Percentiles rank a stretch among this genome's conserved stretches.
Evolutionary conservation across 1,140 invertebrate genomes (phyloP).

Genomic region (Nephotettix cincticeps): DNA sequence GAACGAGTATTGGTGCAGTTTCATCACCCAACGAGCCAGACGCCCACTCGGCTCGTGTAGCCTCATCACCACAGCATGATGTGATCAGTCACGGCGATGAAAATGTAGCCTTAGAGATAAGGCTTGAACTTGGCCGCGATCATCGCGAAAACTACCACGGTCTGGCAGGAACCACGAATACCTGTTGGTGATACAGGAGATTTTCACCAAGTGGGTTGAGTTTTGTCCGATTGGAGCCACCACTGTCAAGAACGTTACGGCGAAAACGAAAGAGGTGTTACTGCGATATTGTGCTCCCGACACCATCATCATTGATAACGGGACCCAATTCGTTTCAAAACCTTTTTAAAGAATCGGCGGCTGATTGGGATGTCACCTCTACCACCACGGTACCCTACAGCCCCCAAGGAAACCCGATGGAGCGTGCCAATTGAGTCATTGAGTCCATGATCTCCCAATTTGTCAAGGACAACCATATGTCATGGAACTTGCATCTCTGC

Average conservation of each 20-base stretch:
- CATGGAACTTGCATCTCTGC: no score
- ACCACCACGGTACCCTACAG: conserved; percentile 41
- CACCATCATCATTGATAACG: no score
- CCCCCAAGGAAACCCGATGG: conserved; percentile 47
- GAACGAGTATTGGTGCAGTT: neutral
- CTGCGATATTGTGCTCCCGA: no score
- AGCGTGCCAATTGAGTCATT: conserved; percentile 47
- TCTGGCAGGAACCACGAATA: no score
- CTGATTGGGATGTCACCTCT: neutral
- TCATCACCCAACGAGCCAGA: neutral
- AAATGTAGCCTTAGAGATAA: neutral
- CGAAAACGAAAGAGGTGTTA: no score
- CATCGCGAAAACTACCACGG: no score
- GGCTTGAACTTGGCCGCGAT: no score
- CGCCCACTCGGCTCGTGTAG: neutral
- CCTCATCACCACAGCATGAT: neutral
- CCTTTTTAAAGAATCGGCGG: neutral
- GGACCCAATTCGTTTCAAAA: neutral
- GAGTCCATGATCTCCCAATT: no score
- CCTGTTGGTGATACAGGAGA: no score
- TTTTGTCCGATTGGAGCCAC: no score
- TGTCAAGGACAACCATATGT: conserved; percentile 42
- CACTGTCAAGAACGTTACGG: no score
- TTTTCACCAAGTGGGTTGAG: no score
- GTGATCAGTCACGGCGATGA: neutral